These are phyloP conservation scores for Antigone vipio DNA, from an alignment of 2,113 vertebrate genomes.

Conservation along the genomic window DNA sequence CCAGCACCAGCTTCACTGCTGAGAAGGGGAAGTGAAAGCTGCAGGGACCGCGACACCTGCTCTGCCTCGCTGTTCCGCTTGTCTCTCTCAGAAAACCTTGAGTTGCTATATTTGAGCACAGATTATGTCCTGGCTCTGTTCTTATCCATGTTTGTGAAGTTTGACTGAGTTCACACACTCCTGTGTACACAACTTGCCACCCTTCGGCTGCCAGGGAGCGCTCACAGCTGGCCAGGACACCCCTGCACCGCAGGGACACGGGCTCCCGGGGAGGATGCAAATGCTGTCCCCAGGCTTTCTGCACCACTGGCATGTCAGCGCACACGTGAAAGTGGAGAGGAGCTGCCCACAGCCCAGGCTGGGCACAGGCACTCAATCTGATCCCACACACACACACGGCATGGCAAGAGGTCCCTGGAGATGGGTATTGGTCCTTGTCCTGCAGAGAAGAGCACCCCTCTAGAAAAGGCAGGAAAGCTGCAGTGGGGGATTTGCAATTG, in stretches of 20 bases:
- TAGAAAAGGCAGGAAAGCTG: neutral
- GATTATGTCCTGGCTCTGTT: neutral
- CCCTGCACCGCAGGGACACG: fast-evolving
- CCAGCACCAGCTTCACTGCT: neutral
- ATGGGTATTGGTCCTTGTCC: no score
- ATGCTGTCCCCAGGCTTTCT: neutral
- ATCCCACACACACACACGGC: fast-evolving
- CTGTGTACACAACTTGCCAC: neutral
- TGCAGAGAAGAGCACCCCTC: neutral
- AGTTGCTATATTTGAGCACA: constrained; percentile 43
- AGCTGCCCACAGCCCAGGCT: neutral
- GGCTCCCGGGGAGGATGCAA: neutral
- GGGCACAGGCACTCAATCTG: fast-evolving
- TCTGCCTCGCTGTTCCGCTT: neutral
- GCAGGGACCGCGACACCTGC: neutral
- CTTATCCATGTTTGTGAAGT: constrained; percentile 64
- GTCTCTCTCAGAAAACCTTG: constrained; percentile 42
- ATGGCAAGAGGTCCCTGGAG: neutral
- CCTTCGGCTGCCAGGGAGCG: neutral
- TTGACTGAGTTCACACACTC: constrained; percentile 51
- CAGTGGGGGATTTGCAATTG: fast-evolving
- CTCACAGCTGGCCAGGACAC: neutral
- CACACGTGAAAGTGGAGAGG: fast-evolving
- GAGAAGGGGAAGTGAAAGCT: constrained; percentile 31
- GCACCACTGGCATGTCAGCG: fast-evolving